These are phyloP conservation scores for Cerceris rybyensis DNA, from an alignment of 2,888 invertebrate species.

Conservation along the genomic window DNA sequence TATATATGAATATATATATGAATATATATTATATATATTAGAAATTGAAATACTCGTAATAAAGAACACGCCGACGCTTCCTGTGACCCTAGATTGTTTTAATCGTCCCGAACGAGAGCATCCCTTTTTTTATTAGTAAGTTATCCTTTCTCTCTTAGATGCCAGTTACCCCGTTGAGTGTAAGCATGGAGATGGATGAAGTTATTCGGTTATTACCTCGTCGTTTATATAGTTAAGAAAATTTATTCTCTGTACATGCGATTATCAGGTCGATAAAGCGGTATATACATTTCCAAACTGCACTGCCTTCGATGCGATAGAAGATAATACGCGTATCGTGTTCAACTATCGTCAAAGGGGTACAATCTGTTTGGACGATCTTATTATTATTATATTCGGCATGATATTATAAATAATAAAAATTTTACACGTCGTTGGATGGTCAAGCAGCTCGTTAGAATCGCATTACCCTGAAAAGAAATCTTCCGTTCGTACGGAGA, in stretches of 20 bases:
- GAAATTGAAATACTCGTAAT: constrained; percentile 81
- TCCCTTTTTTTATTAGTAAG: neutral
- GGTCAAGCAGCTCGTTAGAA: constrained; percentile 34
- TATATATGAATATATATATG: constrained; percentile 78
- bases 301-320: neutral
- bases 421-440: constrained; percentile 35
- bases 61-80: constrained; percentile 80
- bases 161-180: neutral
- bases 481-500: constrained; percentile 31
- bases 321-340: neutral
- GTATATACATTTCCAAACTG: constrained; percentile 3
- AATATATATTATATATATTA: constrained; percentile 79
- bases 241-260: constrained; percentile 2
- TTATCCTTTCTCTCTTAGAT: neutral
- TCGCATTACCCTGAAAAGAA: constrained; percentile 15
- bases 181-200: neutral
- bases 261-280: neutral
- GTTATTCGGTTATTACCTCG: neutral
- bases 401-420: constrained; percentile 11
- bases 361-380: neutral
- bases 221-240: neutral
- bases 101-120: constrained; percentile 17
- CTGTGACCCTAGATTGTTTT: constrained; percentile 55
- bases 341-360: neutral
- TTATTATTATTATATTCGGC: neutral